Evolutionary conservation across 1,140 invertebrate species (phyloP).

Genomic region (Polypedilum pembai): DNA sequence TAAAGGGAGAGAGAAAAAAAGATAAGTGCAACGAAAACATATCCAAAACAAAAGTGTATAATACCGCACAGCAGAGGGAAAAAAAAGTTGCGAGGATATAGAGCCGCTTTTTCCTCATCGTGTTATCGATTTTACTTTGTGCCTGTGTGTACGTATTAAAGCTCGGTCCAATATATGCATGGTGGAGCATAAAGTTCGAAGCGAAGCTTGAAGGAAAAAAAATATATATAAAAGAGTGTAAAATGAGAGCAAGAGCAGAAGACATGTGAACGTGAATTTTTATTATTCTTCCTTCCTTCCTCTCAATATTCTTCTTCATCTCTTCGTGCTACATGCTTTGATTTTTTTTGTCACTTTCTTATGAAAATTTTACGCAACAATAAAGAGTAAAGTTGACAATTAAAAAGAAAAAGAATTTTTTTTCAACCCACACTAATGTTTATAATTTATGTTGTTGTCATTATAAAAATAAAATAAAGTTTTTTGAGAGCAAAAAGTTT

Average conservation of each 20-base stretch:
- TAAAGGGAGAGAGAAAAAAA: conserved; percentile 10
- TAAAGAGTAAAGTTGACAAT: too few relatives aligned
- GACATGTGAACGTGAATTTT: neutral
- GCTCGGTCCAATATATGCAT: neutral
- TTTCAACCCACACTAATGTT: too few relatives aligned
- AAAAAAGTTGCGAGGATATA: conserved; percentile 16
- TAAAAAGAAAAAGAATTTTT: too few relatives aligned
- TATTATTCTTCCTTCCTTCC: neutral
- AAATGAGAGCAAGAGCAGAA: neutral
- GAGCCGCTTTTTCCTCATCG: conserved; percentile 7
- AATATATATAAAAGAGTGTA: too few relatives aligned
- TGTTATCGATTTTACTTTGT: conserved; percentile 9
- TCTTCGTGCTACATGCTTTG: too few relatives aligned
- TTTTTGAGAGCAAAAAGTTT: too few relatives aligned
- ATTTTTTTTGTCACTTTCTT: too few relatives aligned
- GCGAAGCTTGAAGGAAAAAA: neutral
- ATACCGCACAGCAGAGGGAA: conserved; percentile 9
- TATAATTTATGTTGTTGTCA: too few relatives aligned
- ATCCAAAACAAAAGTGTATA: conserved; percentile 3
- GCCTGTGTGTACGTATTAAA: conserved; percentile 7
- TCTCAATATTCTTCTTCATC: too few relatives aligned
- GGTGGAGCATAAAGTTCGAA: neutral
- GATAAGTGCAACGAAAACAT: neutral
- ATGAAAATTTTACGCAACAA: too few relatives aligned
- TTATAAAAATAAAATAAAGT: too few relatives aligned